Base-by-base conservation (phyloP, 2,888 invertebrate genomes). In the Cheilosia impressa region DNA sequence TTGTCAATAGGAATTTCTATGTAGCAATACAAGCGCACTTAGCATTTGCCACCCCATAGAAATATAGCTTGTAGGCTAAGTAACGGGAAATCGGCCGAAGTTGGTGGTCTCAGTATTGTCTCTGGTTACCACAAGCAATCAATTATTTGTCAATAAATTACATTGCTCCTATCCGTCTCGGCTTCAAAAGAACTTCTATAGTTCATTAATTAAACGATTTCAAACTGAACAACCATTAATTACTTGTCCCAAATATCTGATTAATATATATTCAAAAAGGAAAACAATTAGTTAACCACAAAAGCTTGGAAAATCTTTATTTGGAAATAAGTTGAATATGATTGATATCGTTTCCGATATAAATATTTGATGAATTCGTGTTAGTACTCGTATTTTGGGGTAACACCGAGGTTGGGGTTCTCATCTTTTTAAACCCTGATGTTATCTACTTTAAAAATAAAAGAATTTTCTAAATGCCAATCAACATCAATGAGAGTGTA, bases 201-300 rank as follows among this genome's bases (percentile, higher is more conserved):
- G 0, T n/a, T 22, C 43, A 60, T 60, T 60, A 60, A 60, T 27
- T 43, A 60, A 43, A 17, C 2, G 24, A 43, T 24, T 41, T 58
- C 22, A 58, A 58, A 22, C 15, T 22, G 6, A 15, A n/a, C 41
- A 6, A 43, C 24, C 6, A 27, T 43, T 41, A 60, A 13, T 24
- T 41, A 60, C 43, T 60, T 17, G 6, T 41, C 22, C 7, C 6
- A 60, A 43, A 22, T 43, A 41, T 43, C 60, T 24, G 24, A 60
- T 57, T 34, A 57, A 34, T 47, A 47, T 47, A 19, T 47, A 1
- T 45, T 45, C 2, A 45, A 45, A 45, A 45, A 17, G 6, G 6
- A 45, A 17, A 45, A 45, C 17, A 7, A 38, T 38, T 38, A 38
- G 13, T 38, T 38, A 38, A 38, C 13, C 31, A 3, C 4, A 38